These are phyloP conservation scores for Fringilla coelebs DNA, from an alignment of 2,797 vertebrate species.

Conservation along the genomic window DNA sequence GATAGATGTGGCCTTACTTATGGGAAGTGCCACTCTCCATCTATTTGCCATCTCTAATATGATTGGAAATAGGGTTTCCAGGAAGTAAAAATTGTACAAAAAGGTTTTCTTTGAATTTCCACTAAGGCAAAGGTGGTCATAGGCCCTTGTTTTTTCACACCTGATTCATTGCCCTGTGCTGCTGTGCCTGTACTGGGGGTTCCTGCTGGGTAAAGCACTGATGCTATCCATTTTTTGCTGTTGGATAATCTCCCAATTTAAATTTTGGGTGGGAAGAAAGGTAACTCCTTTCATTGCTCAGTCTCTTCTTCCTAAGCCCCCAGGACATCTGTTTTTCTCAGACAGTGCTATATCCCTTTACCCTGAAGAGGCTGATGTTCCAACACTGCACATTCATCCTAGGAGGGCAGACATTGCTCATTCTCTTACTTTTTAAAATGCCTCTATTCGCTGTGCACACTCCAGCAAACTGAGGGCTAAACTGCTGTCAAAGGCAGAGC, in stretches of 20 bases:
- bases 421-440: not conserved
- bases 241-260: not conserved
- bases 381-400: not conserved
- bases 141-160: too few species aligned
- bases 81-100: not conserved
- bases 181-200: not conserved
- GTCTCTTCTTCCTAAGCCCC: not conserved
- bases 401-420: not conserved
- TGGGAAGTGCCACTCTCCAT: not conserved
- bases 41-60: not conserved
- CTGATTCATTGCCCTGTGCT: not conserved
- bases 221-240: not conserved
- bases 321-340: not conserved
- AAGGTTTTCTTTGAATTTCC: not conserved
- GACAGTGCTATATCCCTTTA: rapidly evolving
- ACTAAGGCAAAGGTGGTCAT: not conserved
- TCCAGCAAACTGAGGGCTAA: not conserved
- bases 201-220: not conserved
- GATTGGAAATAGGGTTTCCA: not conserved
- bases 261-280: not conserved
- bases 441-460: not conserved
- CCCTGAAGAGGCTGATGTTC: not conserved
- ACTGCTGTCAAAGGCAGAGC: not conserved
- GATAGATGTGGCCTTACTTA: not conserved
- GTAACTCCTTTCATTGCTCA: not conserved